A percentile compares a stretch with the other conserved stretches of the same genome.
These are phyloP conservation scores for Biston stratarius DNA, from an alignment of 2,888 invertebrate species.

Conservation along the genomic window DNA sequence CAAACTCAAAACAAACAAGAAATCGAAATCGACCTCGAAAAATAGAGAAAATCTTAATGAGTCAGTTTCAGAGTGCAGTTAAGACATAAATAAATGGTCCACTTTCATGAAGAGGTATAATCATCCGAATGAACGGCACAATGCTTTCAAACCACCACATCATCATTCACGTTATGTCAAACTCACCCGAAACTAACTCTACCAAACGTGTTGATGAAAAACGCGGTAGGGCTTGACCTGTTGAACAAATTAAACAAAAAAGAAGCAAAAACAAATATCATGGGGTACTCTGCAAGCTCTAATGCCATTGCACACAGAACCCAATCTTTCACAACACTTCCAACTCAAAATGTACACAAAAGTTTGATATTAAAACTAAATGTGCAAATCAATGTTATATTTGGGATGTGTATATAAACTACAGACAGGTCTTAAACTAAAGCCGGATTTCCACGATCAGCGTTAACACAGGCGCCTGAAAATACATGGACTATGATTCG, in stretches of 20 bases:
- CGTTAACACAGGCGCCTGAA: no score
- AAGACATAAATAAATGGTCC: constrained; percentile 75
- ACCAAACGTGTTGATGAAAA: constrained; percentile 90
- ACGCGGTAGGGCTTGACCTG: constrained; percentile 90
- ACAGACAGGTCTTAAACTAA: not conserved
- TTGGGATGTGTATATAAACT: constrained; percentile 19
- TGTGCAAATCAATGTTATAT: constrained; percentile 26
- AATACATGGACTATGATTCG: no score
- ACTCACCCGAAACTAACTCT: constrained; percentile 91
- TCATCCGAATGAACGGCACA: constrained; percentile 78
- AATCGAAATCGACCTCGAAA: constrained; percentile 39
- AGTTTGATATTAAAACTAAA: constrained; percentile 19
- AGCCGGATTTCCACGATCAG: not conserved
- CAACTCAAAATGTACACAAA: constrained; percentile 50
- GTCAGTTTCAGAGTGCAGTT: constrained; percentile 84
- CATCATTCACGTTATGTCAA: constrained; percentile 82
- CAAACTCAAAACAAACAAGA: constrained; percentile 42
- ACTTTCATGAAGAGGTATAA: constrained; percentile 74
- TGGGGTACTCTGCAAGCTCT: constrained; percentile 73
- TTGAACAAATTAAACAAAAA: constrained; percentile 89
- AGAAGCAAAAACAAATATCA: constrained; percentile 77
- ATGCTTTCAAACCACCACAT: constrained; percentile 84
- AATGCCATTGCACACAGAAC: constrained; percentile 70
- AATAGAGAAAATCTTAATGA: constrained; percentile 63
- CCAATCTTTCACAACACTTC: constrained; percentile 66